These are phyloP conservation scores for Denticeps clupeoides DNA, from an alignment of 2,797 vertebrate species.

Conservation along the genomic window DNA sequence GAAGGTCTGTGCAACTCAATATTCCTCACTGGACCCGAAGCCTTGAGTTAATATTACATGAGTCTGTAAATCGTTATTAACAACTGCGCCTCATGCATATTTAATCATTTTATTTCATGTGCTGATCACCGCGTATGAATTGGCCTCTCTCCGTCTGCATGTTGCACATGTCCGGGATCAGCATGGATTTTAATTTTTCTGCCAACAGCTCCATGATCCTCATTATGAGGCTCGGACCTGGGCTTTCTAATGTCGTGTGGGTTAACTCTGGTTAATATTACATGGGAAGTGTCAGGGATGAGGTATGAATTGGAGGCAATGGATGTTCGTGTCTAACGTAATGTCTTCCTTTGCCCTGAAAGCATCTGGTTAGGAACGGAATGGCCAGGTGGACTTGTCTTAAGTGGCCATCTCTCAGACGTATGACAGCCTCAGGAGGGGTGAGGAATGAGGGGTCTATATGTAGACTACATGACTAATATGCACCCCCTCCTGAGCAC, in stretches of 20 bases:
- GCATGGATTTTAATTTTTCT: too few species aligned
- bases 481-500: too few species aligned
- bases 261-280: slow-evolving; percentile 13
- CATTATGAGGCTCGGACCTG: not conserved
- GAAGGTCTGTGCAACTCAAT: too few species aligned
- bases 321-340: slow-evolving; percentile 20
- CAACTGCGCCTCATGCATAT: slow-evolving; percentile 1
- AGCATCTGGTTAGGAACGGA: slow-evolving; percentile 5
- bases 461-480: not conserved
- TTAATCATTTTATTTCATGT: slow-evolving; percentile 2
- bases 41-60: slow-evolving; percentile 3
- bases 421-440: not conserved
- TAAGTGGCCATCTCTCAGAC: not conserved
- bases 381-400: not conserved
- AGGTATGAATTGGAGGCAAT: slow-evolving; percentile 18
- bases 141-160: slow-evolving; percentile 1
- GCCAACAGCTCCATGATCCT: not conserved
- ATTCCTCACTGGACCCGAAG: not conserved
- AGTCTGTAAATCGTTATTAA: not conserved
- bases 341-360: slow-evolving; percentile 14
- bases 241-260: slow-evolving; percentile 2
- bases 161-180: not conserved
- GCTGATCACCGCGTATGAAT: not conserved
- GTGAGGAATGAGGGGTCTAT: not conserved
- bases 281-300: slow-evolving; percentile 19